phyloP scores from a whole-genome alignment of 2,797 vertebrate genomes.

The Selene dorsalis region DNA sequence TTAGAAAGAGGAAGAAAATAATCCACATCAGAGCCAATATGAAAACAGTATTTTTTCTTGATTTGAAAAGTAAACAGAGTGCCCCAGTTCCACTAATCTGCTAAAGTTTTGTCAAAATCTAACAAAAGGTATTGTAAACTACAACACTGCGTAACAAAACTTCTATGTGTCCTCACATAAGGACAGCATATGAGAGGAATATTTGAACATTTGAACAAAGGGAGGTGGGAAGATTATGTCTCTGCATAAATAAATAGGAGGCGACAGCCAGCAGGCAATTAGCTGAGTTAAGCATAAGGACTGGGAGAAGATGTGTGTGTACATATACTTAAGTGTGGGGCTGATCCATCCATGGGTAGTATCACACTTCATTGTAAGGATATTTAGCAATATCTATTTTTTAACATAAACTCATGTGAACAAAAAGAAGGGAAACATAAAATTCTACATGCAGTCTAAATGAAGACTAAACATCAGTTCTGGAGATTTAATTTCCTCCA shows the following conservation, averaged over 20 bases:
- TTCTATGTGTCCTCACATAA: not conserved
- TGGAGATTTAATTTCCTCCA: not conserved
- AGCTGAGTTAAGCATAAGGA: no score
- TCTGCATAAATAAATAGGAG: not conserved
- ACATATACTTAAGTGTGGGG: no score
- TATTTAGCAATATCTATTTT: not conserved
- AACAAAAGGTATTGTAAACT: not conserved
- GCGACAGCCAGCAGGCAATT: not conserved
- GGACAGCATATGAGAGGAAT: no score
- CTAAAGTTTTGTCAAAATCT: not conserved
- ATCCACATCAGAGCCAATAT: not conserved
- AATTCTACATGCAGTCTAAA: not conserved
- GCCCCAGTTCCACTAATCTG: not conserved
- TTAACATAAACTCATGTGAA: not conserved
- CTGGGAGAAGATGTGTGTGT: no score
- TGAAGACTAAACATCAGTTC: not conserved
- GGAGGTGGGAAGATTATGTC: not conserved
- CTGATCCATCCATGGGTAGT: not conserved
- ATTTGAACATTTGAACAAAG: not conserved
- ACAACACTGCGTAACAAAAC: no score
- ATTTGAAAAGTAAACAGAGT: not conserved
- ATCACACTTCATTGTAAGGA: no score
- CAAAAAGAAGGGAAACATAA: not conserved
- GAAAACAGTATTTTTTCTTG: not conserved
- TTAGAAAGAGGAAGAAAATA: slow-evolving; percentile 8